phyloP scores from a whole-genome alignment of 2,797 vertebrate genomes.

The Muscicapa comitata region DNA sequence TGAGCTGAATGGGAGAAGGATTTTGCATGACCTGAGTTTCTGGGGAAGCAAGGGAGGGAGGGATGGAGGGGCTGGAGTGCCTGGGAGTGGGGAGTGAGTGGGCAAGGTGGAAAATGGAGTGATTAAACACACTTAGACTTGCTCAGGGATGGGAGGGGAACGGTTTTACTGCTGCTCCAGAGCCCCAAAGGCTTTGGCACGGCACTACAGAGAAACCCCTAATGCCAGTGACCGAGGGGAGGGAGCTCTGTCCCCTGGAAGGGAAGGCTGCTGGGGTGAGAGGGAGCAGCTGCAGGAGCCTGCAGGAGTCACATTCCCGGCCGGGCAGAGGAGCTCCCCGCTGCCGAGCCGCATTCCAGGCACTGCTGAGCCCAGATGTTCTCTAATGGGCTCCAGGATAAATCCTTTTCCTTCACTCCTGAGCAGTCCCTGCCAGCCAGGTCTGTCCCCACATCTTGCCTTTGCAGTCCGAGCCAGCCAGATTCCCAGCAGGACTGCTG shows the following conservation, averaged over 20 bases:
- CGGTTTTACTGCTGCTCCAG: not conserved
- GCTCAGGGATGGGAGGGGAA: not conserved
- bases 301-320: constrained; percentile 60
- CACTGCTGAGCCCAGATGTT: constrained; percentile 75
- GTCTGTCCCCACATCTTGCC: not conserved
- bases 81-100: not conserved
- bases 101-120: constrained; percentile 7
- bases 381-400: constrained; percentile 53
- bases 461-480: not conserved
- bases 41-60: not conserved
- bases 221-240: not conserved
- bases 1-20: not conserved
- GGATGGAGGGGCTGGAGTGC: not conserved
- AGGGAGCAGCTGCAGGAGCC: constrained; percentile 72
- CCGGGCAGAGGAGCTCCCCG: constrained; percentile 50
- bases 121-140: constrained; percentile 29
- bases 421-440: constrained; percentile 17
- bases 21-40: not conserved
- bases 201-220: constrained; percentile 2
- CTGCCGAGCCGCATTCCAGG: constrained; percentile 70
- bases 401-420: constrained; percentile 21
- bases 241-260: not conserved
- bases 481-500: fast-evolving
- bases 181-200: not conserved
- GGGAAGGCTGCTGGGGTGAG: constrained; percentile 63